phyloP scores from a whole-genome alignment of 2,797 vertebrate species.

The Nyctibius grandis region DNA sequence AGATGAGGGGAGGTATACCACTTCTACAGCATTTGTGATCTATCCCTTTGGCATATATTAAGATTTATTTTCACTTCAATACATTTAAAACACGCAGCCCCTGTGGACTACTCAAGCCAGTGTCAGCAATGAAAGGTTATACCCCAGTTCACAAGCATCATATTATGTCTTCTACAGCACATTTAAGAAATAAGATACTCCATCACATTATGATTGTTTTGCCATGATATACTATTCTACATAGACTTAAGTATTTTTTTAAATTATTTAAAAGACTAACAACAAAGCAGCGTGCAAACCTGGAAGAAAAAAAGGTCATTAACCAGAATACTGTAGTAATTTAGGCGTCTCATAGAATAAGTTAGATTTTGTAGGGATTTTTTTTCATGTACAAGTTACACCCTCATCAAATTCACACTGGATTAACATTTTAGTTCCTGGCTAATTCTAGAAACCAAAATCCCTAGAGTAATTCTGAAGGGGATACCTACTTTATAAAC shows the following conservation, averaged over 20 bases:
- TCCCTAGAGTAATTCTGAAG: neutral
- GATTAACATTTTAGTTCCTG: neutral
- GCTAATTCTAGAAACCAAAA: neutral
- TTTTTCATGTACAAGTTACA: neutral
- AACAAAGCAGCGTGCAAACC: neutral
- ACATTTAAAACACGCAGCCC: neutral
- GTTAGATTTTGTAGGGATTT: neutral
- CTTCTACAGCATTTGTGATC: neutral
- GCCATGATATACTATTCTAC: neutral
- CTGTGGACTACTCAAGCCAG: neutral
- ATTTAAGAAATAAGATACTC: neutral
- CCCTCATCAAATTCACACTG: neutral
- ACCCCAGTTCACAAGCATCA: neutral
- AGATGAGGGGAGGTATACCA: neutral
- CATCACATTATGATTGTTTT: neutral
- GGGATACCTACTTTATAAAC: neutral
- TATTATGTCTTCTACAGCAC: neutral
- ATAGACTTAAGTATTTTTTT: too few species aligned
- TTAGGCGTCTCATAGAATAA: neutral
- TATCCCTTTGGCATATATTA: neutral
- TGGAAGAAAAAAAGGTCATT: neutral
- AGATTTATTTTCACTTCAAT: neutral
- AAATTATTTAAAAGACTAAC: neutral
- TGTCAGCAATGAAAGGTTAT: neutral
- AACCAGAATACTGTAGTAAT: neutral